Percentiles rank a stretch among this genome's conserved stretches.
Conservation (phyloP, 2,113 vertebrate species). For the Protobothrops mucrosquamatus region DNA sequence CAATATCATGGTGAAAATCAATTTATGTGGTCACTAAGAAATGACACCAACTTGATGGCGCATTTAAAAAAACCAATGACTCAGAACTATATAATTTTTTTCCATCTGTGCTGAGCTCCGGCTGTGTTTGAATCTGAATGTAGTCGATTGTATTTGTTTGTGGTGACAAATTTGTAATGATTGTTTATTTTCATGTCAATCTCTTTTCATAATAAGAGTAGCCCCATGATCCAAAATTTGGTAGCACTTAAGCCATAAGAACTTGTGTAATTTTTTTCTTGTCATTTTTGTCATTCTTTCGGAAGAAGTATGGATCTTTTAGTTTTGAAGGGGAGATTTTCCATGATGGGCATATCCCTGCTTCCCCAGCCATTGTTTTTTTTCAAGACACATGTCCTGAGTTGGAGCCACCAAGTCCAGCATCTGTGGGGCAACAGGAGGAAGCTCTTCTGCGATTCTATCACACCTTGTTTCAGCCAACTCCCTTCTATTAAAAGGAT, state of each 20-base stretch:
- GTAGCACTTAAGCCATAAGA: background rate
- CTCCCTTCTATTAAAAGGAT: conserved; percentile 23
- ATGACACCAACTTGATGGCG: background rate
- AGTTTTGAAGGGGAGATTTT: background rate
- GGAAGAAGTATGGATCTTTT: background rate
- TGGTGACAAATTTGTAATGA: background rate
- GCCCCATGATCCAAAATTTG: background rate
- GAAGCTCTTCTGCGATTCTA: background rate
- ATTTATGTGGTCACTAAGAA: background rate
- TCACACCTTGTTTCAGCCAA: background rate
- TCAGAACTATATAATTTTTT: background rate
- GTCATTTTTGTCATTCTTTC: background rate
- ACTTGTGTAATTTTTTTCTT: background rate
- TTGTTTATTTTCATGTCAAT: background rate
- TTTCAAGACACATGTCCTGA: background rate
- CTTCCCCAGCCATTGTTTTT: background rate
- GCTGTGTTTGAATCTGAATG: background rate
- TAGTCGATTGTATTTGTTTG: background rate
- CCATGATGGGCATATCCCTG: background rate
- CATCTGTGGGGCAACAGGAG: background rate
- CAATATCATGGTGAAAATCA: background rate
- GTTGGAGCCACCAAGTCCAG: conserved; percentile 8
- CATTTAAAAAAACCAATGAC: background rate
- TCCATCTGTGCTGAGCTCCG: background rate
- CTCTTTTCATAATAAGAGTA: background rate